Conservation (phyloP, 2,888 invertebrate genomes). For the Pollenia amentaria region DNA sequence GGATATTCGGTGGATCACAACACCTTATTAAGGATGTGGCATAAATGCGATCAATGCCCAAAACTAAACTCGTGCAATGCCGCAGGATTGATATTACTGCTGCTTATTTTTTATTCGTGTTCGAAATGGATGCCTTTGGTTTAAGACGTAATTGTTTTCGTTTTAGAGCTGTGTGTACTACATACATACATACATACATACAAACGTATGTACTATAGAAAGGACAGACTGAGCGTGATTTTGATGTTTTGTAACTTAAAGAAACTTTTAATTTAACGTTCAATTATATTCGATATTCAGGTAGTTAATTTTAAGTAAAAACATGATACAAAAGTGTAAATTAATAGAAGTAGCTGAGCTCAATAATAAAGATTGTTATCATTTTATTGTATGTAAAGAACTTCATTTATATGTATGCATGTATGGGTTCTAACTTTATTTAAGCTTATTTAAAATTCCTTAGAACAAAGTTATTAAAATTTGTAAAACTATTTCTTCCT, state of each 20-base stretch:
- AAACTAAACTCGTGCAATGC: conserved; percentile 83
- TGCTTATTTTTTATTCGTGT: conserved; percentile 69
- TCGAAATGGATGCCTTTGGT: conserved; percentile 57
- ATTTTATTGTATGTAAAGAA: too few species aligned
- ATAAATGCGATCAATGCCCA: conserved; percentile 80
- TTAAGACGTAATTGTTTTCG: conserved; percentile 66
- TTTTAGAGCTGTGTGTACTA: conserved; percentile 14
- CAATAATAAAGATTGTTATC: not conserved
- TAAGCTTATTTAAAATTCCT: too few species aligned
- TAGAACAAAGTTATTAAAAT: too few species aligned
- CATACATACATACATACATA: not conserved
- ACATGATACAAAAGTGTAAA: not conserved
- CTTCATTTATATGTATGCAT: too few species aligned
- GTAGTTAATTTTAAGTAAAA: conserved; percentile 2
- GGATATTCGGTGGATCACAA: conserved; percentile 67
- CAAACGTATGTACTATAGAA: not conserved
- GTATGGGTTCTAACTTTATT: too few species aligned
- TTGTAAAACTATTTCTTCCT: too few species aligned
- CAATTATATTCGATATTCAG: conserved; percentile 39
- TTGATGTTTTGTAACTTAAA: conserved; percentile 34
- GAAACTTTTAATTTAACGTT: conserved; percentile 64
- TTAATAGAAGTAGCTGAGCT: not conserved
- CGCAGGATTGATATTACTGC: conserved; percentile 80
- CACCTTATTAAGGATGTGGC: conserved; percentile 81
- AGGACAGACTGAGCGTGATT: conserved; percentile 22